Evolutionary conservation across 2,888 invertebrate genomes (phyloP).

Genomic region (Caenorhabditis panamensis): DNA sequence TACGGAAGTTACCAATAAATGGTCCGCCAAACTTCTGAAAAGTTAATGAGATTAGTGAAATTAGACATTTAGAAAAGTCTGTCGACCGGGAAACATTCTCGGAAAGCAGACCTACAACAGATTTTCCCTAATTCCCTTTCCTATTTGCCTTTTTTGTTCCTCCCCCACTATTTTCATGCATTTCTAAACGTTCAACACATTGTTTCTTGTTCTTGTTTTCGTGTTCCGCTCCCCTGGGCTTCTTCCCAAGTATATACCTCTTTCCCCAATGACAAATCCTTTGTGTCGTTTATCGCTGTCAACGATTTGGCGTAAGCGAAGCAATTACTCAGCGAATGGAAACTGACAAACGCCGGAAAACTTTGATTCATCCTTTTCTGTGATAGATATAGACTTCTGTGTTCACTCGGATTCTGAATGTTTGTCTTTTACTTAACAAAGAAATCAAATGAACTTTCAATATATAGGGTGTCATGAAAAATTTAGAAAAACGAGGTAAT

Average conservation of each 20-base stretch:
- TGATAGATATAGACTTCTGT: neutral
- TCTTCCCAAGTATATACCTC: constrained; percentile 31
- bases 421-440: neutral
- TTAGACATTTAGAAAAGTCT: no score
- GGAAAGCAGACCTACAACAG: no score
- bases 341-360: constrained; percentile 66
- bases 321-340: constrained; percentile 67
- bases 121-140: no score
- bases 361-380: constrained; percentile 43
- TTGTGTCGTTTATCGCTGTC: constrained; percentile 40
- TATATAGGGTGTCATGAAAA: no score
- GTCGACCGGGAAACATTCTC: no score
- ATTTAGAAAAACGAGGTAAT: no score
- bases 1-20: constrained; percentile 63
- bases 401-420: neutral
- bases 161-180: neutral
- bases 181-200: constrained; percentile 1
- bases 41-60: constrained; percentile 1
- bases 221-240: neutral
- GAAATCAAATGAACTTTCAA: neutral
- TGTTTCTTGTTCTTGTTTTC: neutral
- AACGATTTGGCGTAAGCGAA: constrained; percentile 64
- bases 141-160: neutral
- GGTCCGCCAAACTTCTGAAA: constrained; percentile 56
- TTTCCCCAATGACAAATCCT: constrained; percentile 33